A percentile compares a stretch with the other conserved stretches of the same genome.
Evolutionary conservation across 2,113 vertebrate species (phyloP).

Genomic region (Mastomys coucha): DNA sequence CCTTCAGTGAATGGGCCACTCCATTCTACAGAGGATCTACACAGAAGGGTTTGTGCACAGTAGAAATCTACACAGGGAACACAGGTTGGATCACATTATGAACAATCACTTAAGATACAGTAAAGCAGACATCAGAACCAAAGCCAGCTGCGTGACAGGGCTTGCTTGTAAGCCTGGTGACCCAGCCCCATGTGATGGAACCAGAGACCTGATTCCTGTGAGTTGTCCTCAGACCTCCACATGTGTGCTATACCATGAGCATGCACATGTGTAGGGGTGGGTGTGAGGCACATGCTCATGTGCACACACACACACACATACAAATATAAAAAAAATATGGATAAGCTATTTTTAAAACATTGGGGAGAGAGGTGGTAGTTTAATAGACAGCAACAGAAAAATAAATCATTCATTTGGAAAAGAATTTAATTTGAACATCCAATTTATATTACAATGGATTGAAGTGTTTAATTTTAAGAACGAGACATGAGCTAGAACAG

Average conservation of each 20-base stretch:
- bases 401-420: not conserved
- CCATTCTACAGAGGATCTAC: not conserved
- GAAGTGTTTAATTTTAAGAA: constrained; percentile 40
- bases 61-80: not conserved
- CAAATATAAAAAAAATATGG: not conserved
- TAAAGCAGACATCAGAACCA: not conserved
- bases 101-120: not conserved
- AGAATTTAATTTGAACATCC: not conserved
- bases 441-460: constrained; percentile 27
- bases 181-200: not conserved
- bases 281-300: accelerated
- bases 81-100: not conserved
- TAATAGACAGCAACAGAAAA: not conserved
- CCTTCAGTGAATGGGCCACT: too few species aligned
- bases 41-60: accelerated
- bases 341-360: not conserved
- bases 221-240: not conserved
- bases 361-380: not conserved
- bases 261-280: not conserved
- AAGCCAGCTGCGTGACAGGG: too few species aligned
- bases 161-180: not conserved
- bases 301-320: not conserved
- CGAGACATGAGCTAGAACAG: not conserved
- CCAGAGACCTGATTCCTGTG: not conserved
- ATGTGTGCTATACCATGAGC: not conserved